Conservation (phyloP, 2,797 vertebrate genomes). For the Acipenser transmontanus region DNA sequence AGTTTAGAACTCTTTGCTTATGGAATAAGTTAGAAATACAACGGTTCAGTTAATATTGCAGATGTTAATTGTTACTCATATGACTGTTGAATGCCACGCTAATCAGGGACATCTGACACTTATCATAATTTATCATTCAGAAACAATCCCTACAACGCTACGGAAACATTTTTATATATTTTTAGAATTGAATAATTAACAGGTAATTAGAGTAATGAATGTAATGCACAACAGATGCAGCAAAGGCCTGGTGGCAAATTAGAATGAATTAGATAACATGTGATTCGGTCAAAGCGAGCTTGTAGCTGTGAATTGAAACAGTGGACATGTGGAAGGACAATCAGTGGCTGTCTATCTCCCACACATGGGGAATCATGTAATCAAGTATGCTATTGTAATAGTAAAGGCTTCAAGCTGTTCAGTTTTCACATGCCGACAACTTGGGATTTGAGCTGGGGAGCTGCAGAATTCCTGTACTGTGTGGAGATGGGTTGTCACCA, state of each 20-base stretch:
- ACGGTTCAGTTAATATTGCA: slow-evolving; percentile 17
- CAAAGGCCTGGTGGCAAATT: slow-evolving; percentile 56
- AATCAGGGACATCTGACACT: slow-evolving; percentile 30
- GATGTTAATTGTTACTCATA: slow-evolving; percentile 27
- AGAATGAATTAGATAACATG: slow-evolving; percentile 46
- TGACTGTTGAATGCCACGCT: slow-evolving; percentile 16
- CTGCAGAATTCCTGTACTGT: slow-evolving; percentile 35
- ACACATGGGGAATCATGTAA: slow-evolving; percentile 46
- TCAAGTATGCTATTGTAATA: slow-evolving; percentile 47
- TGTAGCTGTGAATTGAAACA: slow-evolving; percentile 47
- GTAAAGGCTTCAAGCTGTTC: slow-evolving; percentile 50
- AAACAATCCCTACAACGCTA: slow-evolving; percentile 38
- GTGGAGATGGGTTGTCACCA: neutral
- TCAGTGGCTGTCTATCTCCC: slow-evolving; percentile 38
- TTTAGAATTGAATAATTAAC: slow-evolving; percentile 61
- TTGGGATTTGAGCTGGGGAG: slow-evolving; percentile 33
- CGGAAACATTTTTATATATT: slow-evolving; percentile 44
- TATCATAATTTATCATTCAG: slow-evolving; percentile 41
- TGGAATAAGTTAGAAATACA: too few relatives aligned
- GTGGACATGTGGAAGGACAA: slow-evolving; percentile 46
- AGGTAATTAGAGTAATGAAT: slow-evolving; percentile 58
- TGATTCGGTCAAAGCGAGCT: slow-evolving; percentile 44
- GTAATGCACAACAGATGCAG: slow-evolving; percentile 52
- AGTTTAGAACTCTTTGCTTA: too few relatives aligned
- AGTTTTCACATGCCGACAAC: slow-evolving; percentile 39